phyloP scores from a whole-genome alignment of 1,140 invertebrate genomes.

The Nomia melanderi region DNA sequence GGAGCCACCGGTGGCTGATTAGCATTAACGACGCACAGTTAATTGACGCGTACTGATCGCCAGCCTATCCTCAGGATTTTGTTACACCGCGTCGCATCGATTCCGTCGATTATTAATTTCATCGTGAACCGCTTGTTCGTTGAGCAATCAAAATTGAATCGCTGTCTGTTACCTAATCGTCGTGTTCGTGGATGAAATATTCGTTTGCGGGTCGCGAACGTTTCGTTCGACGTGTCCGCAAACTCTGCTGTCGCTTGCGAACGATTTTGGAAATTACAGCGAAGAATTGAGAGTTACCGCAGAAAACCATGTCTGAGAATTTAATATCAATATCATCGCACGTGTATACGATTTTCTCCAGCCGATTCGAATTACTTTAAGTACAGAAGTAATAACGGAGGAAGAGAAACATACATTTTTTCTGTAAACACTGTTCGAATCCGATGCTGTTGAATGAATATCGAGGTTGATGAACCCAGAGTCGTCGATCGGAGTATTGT shows the following conservation, averaged over 20 bases:
- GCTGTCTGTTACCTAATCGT: neutral
- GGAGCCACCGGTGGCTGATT: constrained; percentile 30
- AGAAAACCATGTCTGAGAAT: neutral
- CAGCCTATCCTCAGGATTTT: neutral
- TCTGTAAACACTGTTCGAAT: neutral
- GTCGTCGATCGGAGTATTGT: neutral
- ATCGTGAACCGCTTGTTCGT: no score
- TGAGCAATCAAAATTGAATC: neutral
- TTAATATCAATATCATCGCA: neutral
- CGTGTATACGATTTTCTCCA: neutral
- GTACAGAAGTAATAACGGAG: neutral
- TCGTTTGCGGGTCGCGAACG: no score
- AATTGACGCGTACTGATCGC: constrained; percentile 13
- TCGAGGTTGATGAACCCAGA: neutral
- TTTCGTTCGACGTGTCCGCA: no score
- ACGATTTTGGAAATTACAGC: no score
- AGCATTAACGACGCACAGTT: constrained; percentile 20
- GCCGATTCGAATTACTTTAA: neutral
- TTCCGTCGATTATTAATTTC: neutral
- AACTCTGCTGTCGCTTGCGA: no score
- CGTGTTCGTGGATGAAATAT: neutral
- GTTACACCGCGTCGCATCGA: neutral
- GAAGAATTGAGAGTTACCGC: neutral
- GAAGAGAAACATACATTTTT: neutral
- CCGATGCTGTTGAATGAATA: neutral